Evolutionary conservation across 2,888 invertebrate genomes (phyloP), one percentile per base, ranked within the genome.

Genomic region (Drosophila basisetae): DNA sequence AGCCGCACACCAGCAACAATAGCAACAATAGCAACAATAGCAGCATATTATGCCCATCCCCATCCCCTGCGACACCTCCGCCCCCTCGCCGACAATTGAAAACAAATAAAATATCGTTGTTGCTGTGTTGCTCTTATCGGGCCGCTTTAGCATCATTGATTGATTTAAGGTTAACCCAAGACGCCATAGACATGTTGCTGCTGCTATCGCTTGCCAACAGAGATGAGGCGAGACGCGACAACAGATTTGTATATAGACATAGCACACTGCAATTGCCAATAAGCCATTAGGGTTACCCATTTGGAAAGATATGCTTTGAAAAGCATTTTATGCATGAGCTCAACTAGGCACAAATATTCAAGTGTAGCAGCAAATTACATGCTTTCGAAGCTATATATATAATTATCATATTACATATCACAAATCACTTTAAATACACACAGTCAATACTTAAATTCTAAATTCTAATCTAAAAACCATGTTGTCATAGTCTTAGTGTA

Each of bases 111-210:
- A 65, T 73, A 78, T 73, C 61, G 78, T 58, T 39, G 69, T 61
- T 39, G 69, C 65, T 59, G 70, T 58, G 52, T 39, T 33, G 37
- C 71, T 84, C 67, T 85, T 89, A 89, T 89, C 88, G 87, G 60
- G 60, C 70, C 78, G 60, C 79, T 49, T 43, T 65, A 70, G 79
- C 78, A 84, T 68, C 84, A 75, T 78, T 90, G 91, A 90, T 91
- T 85, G 91, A 91, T 89, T 88, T 91, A 91, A 91, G 90, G 91
- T 90, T 90, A 71, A 73, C 76, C 78, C 82, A 82, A 80, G 81
- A 83, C 84, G 88, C 88, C 69, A 69, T 68, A 77, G 63, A 58
- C 80, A 67, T 68, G 61, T 55, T 67, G 54, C 64, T 53, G 35
- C 49, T 58, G 56, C 65, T 37, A 63, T 54, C 80, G 72, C 61